Conservation (phyloP, 2,888 invertebrate genomes). For the Pseudococcus viburni region DNA sequence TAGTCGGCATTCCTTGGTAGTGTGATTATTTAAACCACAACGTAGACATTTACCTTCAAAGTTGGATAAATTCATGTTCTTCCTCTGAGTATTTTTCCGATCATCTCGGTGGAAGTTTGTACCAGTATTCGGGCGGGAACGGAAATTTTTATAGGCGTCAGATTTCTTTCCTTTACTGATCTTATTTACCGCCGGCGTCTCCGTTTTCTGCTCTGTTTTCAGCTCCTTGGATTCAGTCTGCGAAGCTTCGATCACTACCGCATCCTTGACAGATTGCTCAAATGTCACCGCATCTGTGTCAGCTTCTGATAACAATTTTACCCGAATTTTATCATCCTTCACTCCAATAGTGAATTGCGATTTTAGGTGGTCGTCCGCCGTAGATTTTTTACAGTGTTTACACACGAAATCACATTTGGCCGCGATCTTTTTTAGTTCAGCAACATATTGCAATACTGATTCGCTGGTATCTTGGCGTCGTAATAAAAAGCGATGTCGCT, state of each 20-base stretch:
- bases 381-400: conserved; percentile 29
- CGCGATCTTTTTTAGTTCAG: conserved; percentile 8
- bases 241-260: not conserved
- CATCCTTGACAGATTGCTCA: not conserved
- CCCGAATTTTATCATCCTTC: conserved; percentile 4
- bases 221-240: not conserved
- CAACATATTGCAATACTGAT: not conserved
- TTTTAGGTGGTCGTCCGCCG: conserved; percentile 17
- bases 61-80: not conserved
- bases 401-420: conserved; percentile 24
- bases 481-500: not conserved
- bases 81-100: not conserved
- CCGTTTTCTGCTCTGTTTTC: not conserved
- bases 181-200: not conserved
- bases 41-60: not conserved
- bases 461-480: not conserved
- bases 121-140: not conserved
- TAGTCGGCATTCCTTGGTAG: not conserved
- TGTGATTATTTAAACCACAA: not conserved
- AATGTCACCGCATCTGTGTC: not conserved
- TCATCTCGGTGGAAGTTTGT: too few relatives aligned
- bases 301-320: not conserved
- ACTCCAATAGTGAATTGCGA: conserved; percentile 52
- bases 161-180: not conserved
- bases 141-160: not conserved